Evolutionary conservation across 2,888 invertebrate genomes (phyloP).

Genomic region (Alloplasta piceator): DNA sequence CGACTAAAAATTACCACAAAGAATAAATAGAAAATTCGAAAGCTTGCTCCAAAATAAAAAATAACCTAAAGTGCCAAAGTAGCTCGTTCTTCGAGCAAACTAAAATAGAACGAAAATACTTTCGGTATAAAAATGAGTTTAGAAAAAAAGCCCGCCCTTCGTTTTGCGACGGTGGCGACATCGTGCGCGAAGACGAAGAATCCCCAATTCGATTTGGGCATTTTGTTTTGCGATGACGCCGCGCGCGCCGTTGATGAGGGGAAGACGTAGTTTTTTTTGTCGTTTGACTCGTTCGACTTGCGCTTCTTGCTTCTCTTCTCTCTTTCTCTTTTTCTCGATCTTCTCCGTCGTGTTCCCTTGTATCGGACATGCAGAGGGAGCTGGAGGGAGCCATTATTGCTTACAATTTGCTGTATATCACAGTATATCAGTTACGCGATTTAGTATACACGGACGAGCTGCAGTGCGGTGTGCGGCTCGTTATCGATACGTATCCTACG

Average conservation of each 20-base stretch:
- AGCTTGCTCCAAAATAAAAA: no score
- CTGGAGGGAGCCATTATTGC: conserved; percentile 86
- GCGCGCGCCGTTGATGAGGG: conserved; percentile 4
- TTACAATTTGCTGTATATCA: conserved; percentile 70
- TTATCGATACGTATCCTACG: conserved; percentile 41
- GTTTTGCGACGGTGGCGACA: conserved; percentile 24
- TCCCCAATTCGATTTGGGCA: background rate
- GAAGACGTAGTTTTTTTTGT: conserved; percentile 28
- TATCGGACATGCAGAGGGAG: conserved; percentile 85
- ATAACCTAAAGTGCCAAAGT: no score
- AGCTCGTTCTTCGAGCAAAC: background rate
- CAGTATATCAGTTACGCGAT: conserved; percentile 85
- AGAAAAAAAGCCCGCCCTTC: background rate
- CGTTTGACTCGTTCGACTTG: conserved; percentile 6
- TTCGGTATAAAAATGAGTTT: background rate
- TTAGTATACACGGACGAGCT: conserved; percentile 74
- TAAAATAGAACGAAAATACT: background rate
- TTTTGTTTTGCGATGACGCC: conserved; percentile 48
- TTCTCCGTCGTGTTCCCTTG: conserved; percentile 78
- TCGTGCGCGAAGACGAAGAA: conserved; percentile 12
- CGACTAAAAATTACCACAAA: no score
- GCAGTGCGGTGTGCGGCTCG: conserved; percentile 69
- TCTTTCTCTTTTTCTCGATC: conserved; percentile 3
- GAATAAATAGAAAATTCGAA: no score
- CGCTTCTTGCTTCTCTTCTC: background rate